These are phyloP conservation scores for Microcebus murinus DNA, from an alignment of 2,113 vertebrate genomes.

Conservation along the genomic window DNA sequence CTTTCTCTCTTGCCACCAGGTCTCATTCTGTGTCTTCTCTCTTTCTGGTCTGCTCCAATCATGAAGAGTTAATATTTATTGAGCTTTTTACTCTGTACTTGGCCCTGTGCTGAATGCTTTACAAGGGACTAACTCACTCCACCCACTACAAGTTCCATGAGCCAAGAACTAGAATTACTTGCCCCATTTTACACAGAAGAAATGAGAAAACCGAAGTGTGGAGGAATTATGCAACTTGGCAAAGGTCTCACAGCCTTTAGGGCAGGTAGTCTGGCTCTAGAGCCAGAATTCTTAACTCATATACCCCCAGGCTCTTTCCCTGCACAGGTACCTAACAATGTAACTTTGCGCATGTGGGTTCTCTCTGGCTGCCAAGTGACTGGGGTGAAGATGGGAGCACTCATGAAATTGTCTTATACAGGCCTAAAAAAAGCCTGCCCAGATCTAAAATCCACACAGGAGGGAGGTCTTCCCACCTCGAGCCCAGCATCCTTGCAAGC, in stretches of 20 bases:
- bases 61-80: not conserved
- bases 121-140: not conserved
- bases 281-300: not conserved
- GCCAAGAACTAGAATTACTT: slow-evolving; percentile 1
- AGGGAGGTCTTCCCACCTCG: not conserved
- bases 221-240: not conserved
- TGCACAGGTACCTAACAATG: not conserved
- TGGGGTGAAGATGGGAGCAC: not conserved
- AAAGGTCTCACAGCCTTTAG: not conserved
- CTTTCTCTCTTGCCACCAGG: not conserved
- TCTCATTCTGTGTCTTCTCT: not conserved
- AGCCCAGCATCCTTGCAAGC: not conserved
- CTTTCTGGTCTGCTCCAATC: not conserved
- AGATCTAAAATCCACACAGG: not conserved
- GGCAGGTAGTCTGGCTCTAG: not conserved
- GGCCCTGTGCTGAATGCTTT: not conserved
- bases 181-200: slow-evolving; percentile 9
- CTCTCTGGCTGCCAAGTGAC: not conserved
- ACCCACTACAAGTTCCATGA: not conserved
- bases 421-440: not conserved
- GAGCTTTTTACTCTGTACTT: not conserved
- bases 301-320: not conserved
- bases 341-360: not conserved
- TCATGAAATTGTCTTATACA: not conserved
- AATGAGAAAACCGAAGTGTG: not conserved